A percentile compares a stretch with the other conserved stretches of the same genome.
Conservation (phyloP, 1,140 invertebrate species). For the Mactra quadrangularis region DNA sequence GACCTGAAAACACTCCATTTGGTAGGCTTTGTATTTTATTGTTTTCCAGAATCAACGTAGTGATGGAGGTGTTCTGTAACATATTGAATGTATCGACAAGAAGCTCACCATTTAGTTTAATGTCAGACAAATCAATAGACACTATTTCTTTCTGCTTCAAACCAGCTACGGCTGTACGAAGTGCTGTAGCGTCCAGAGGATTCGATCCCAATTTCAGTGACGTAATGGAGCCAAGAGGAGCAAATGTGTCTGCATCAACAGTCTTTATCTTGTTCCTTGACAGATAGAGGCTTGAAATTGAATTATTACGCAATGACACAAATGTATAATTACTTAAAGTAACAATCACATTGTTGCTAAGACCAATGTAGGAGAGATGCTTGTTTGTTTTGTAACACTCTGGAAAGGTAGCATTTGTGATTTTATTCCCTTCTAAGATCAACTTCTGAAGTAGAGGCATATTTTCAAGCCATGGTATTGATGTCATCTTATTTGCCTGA, state of each 20-base stretch:
- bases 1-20: constrained; percentile 62
- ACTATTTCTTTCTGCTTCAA: constrained; percentile 59
- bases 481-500: constrained; percentile 62
- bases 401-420: constrained; percentile 69
- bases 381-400: constrained; percentile 28
- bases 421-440: constrained; percentile 68
- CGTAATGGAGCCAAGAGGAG: constrained; percentile 61
- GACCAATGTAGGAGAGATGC: constrained; percentile 52
- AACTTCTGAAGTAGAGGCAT: constrained; percentile 61
- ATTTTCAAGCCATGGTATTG: constrained; percentile 60
- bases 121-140: constrained; percentile 70
- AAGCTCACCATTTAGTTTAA: constrained; percentile 64
- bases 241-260: constrained; percentile 63
- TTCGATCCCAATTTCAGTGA: constrained; percentile 72
- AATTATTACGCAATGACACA: constrained; percentile 49
- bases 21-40: constrained; percentile 67
- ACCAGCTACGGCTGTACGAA: constrained; percentile 63
- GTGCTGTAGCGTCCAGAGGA: constrained; percentile 60
- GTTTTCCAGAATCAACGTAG: constrained; percentile 66
- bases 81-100: constrained; percentile 67
- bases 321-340: constrained; percentile 65
- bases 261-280: constrained; percentile 65
- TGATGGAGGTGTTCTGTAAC: constrained; percentile 66
- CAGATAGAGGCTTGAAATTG: constrained; percentile 65
- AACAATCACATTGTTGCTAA: constrained; percentile 71